These are phyloP conservation scores for Macaria notata DNA, from an alignment of 2,888 invertebrate genomes.

Conservation along the genomic window DNA sequence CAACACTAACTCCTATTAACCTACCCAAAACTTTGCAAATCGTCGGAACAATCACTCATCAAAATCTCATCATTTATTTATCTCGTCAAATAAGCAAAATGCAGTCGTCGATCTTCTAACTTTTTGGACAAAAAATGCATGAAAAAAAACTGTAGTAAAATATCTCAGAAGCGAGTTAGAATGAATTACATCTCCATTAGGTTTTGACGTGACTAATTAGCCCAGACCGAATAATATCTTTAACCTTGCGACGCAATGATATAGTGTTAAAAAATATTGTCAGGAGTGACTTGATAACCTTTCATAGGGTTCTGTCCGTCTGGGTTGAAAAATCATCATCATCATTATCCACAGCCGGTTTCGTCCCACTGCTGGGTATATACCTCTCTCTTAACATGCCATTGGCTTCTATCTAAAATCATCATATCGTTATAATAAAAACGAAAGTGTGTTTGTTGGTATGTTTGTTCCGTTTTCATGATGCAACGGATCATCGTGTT, in stretches of 20 bases:
- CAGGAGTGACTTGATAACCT: conserved; percentile 12
- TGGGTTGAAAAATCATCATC: not conserved
- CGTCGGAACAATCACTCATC: conserved; percentile 9
- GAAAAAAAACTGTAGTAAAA: conserved; percentile 1
- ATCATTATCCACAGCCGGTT: too few species aligned
- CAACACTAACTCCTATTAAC: not conserved
- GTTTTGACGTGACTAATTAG: conserved; percentile 71
- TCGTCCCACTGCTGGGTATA: too few species aligned
- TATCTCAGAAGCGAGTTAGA: conserved; percentile 30
- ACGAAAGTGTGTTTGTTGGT: too few species aligned
- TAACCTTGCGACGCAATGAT: conserved; percentile 53
- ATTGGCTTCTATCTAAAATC: too few species aligned
- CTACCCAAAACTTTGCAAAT: conserved; percentile 1
- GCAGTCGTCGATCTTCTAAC: conserved; percentile 41
- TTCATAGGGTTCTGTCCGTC: conserved; percentile 4
- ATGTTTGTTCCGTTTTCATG: too few species aligned
- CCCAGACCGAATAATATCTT: conserved; percentile 54
- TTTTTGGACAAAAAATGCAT: conserved; percentile 38
- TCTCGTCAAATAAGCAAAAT: conserved; percentile 35
- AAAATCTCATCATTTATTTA: conserved; percentile 13
- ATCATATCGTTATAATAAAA: too few species aligned
- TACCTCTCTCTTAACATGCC: too few species aligned
- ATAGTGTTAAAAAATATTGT: conserved; percentile 36
- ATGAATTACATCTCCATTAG: conserved; percentile 66
- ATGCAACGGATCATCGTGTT: too few species aligned